Evolutionary conservation across 2,888 invertebrate genomes (phyloP), one percentile per base, ranked within the genome.

Genomic region (Patella depressa): DNA sequence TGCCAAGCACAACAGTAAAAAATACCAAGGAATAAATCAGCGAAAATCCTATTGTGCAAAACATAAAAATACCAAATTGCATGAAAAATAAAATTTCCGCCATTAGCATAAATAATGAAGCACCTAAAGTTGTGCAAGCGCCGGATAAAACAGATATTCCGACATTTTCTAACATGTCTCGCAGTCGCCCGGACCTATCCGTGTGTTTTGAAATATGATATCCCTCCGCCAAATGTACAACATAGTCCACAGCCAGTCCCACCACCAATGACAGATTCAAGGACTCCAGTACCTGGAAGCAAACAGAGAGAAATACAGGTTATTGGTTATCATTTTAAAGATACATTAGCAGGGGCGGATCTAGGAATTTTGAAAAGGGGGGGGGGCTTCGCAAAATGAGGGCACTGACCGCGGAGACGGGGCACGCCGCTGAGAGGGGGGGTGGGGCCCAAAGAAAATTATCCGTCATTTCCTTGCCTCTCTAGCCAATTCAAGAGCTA

Each of bases 261-360:
- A 88, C 88, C 5, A 89, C 88, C 78, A 89, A 83, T 9, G 87
- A 87, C 81, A 90, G 83, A 79, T 90, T 90, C n/a, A 90, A 77
- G 0, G 90, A 88, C 78, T 89, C 90, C 73, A 90, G 74, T 9
- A 90, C 76, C 87, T 87, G 82, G 19, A 80, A 79, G 5, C 9
- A 71, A 55, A 78, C 19, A 24, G 45, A 55, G 29, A 24, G 45
- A 24, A 34, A 45, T 9, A 45, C 7, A 9, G 7, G 7, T 9
- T 9, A 45, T 45, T 9, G 9, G 7, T 7, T 45, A 5, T 45
- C 29, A 2, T n/a, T n/a, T n/a, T n/a, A n/a, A n/a, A n/a, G n/a
- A n/a, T n/a, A n/a, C n/a, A n/a, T n/a, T n/a, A n/a, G n/a, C n/a
- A n/a, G n/a, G n/a, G n/a, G n/a, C n/a, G n/a, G n/a, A n/a, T n/a